Percentiles rank a stretch among this genome's conserved stretches.
Evolutionary conservation across 2,113 vertebrate genomes (phyloP).

Genomic region (Urocitellus parryii): DNA sequence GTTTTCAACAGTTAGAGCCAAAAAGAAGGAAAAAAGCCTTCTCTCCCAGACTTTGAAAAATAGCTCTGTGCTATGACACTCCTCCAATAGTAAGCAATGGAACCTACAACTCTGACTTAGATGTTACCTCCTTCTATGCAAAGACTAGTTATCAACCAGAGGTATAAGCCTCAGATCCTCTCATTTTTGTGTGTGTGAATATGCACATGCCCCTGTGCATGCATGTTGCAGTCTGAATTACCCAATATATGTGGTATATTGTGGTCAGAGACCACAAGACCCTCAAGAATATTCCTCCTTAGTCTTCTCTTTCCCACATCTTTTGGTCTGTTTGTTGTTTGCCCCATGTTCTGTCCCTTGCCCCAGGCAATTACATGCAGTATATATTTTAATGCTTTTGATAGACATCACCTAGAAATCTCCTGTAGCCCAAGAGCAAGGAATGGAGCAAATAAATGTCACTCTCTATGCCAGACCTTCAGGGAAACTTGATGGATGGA

Average conservation of each 20-base stretch:
- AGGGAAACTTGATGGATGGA: neutral
- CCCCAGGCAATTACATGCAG: neutral
- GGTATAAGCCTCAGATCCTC: neutral
- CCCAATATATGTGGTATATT: neutral
- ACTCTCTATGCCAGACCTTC: neutral
- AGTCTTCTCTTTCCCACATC: neutral
- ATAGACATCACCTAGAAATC: neutral
- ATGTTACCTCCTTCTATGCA: neutral
- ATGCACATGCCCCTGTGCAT: neutral
- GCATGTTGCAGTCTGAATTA: neutral
- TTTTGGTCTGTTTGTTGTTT: neutral
- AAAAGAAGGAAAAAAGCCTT: neutral
- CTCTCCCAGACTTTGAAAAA: neutral
- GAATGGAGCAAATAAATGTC: neutral
- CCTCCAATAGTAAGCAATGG: neutral
- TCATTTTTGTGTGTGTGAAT: neutral
- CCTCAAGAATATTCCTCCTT: neutral
- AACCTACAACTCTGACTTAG: neutral
- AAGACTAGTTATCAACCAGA: neutral
- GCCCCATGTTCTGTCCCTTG: neutral
- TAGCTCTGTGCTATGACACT: neutral
- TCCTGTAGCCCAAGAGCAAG: neutral
- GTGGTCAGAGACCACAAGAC: neutral
- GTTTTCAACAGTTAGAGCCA: constrained; percentile 13
- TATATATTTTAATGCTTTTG: neutral